Evolutionary conservation across 1,140 invertebrate species (phyloP), one percentile per base, ranked within the genome.

Genomic region (Berghia stephanieae): DNA sequence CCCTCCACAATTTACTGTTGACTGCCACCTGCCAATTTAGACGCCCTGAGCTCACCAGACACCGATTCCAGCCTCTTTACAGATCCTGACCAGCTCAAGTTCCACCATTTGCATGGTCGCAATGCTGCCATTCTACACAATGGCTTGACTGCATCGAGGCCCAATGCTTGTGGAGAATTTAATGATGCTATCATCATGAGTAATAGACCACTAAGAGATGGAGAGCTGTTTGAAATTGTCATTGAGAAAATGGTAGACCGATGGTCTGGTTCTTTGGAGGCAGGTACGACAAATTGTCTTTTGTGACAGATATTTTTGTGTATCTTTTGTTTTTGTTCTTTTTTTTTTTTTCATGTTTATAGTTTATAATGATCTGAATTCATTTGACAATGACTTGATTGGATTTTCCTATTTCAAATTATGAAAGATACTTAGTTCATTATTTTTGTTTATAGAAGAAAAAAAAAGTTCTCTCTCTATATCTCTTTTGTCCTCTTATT

Each of bases 181-280:
- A 98, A 97, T 88, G 95, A 97, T 88, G 95, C 96, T 0, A 96
- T 98, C 79, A 93, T 98, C 2, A 95, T 97, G 82, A 96, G 94
- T 70, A 96, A 94, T 89, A 90, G 96, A 66, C 94, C 96, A 0
- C 88, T 98, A 38, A 91, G 94, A 24, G 95, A 97, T 83, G 95
- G 94, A 24, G 96, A 98, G 89, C 92, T 98, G 87, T 98, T 98
- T 87, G 95, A 98, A 89, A 93, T 98, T 43, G 91, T 94, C 63
- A 94, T 98, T 78, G 96, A 98, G 84, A 94, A 94, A 83, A 95
- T 97, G 92, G 95, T 98, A 24, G 95, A 96, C 79, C 92, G 95
- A 75, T 97, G 96, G 95, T 95, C 94, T 40, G 95, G 96, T 36
- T 95, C 95, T 70, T 93, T 96, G 68, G 95, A 96, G 91, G 94